Conservation (phyloP, 2,113 vertebrate genomes). For the Caracal caracal region DNA sequence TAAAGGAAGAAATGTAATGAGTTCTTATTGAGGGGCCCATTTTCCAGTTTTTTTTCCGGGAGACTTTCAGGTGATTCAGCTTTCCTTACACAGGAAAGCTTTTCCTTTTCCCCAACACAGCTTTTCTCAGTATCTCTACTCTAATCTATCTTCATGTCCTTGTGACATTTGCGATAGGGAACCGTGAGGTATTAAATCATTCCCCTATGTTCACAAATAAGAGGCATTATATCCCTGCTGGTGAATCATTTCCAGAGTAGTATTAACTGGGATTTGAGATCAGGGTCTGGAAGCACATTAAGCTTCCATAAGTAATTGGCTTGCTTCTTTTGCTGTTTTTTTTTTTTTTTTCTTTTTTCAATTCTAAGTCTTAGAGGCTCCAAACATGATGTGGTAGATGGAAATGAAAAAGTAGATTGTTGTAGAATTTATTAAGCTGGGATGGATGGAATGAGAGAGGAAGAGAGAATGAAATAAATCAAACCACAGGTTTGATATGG, state of each 20-base stretch:
- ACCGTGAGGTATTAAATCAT: not conserved
- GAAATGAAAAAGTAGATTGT: not conserved
- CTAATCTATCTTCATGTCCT: not conserved
- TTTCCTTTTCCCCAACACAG: not conserved
- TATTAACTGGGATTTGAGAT: not conserved
- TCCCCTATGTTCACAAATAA: not conserved
- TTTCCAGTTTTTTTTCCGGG: not conserved
- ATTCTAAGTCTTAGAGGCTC: not conserved
- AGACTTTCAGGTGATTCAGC: not conserved
- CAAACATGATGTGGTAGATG: not conserved
- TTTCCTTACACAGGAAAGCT: not conserved
- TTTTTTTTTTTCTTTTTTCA: not conserved
- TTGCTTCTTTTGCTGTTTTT: not conserved
- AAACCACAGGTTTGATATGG: not conserved
- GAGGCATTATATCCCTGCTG: not conserved
- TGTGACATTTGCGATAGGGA: constrained; percentile 28
- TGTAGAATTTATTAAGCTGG: not conserved
- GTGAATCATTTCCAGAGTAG: not conserved
- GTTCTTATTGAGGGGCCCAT: not conserved
- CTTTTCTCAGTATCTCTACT: not conserved
- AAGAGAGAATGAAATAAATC: not conserved
- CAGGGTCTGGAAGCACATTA: not conserved
- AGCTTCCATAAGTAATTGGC: not conserved
- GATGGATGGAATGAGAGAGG: not conserved
- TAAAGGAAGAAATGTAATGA: not conserved